Percentiles rank a stretch among this genome's conserved stretches.
These are phyloP conservation scores for Cranoglanis bouderius DNA, from an alignment of 2,113 vertebrate genomes.

Conservation along the genomic window DNA sequence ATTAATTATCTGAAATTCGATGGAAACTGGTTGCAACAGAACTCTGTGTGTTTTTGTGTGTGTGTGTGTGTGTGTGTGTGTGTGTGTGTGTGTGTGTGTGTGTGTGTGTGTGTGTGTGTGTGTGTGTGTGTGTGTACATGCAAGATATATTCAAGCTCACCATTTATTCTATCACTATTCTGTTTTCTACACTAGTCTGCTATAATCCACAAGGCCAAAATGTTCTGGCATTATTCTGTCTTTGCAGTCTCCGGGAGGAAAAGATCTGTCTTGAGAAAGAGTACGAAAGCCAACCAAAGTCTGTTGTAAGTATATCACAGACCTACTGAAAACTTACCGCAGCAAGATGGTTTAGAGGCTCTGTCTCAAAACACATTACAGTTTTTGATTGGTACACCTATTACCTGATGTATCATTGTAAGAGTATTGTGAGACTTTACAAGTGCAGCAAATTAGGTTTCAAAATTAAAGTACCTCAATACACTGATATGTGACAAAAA, in stretches of 20 bases:
- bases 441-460: background rate
- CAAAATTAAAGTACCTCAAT: background rate
- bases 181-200: background rate
- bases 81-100: no score
- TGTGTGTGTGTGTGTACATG: no score
- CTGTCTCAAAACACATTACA: background rate
- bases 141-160: no score
- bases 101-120: no score
- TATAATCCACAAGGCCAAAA: background rate
- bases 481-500: background rate
- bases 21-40: background rate
- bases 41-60: background rate
- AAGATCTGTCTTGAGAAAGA: slow-evolving; percentile 79
- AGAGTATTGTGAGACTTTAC: background rate
- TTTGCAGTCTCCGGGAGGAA: slow-evolving; percentile 79
- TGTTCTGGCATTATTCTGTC: background rate
- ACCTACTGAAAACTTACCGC: background rate
- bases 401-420: background rate
- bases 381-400: background rate
- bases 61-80: no score
- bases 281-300: slow-evolving; percentile 75
- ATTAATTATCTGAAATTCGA: background rate
- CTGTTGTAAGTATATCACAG: slow-evolving; percentile 76
- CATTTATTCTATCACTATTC: background rate
- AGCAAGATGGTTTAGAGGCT: background rate